A percentile compares a stretch with the other conserved stretches of the same genome.
Conservation (phyloP, 1,140 invertebrate genomes). For the Drosophila pruinosa region DNA sequence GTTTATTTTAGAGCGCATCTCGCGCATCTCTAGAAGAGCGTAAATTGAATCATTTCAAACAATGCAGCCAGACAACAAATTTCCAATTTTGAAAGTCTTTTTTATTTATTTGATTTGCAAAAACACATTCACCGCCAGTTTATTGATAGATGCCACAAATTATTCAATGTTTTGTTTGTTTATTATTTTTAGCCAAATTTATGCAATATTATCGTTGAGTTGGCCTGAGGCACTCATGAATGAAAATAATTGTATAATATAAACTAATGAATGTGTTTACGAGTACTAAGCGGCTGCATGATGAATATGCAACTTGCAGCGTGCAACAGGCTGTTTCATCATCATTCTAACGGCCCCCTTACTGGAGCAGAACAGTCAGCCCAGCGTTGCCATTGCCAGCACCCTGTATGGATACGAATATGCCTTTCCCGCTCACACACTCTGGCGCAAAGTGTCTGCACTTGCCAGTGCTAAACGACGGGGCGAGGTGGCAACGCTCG, state of each 20-base stretch:
- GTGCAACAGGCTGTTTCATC: constrained; percentile 60
- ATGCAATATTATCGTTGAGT: constrained; percentile 52
- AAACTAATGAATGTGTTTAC: constrained; percentile 49
- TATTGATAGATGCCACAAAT: constrained; percentile 3
- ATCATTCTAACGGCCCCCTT: constrained; percentile 71
- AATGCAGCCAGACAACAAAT: constrained; percentile 46
- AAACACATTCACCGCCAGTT: neutral
- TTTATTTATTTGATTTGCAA: neutral
- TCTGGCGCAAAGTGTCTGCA: neutral
- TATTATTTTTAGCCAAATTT: constrained; percentile 49
- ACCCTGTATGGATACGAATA: neutral
- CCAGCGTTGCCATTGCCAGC: neutral
- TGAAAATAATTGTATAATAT: constrained; percentile 69
- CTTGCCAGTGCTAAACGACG: constrained; percentile 8
- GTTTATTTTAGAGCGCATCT: constrained; percentile 46
- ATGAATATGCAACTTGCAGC: constrained; percentile 50
- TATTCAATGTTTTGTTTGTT: constrained; percentile 22
- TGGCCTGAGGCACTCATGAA: constrained; percentile 29
- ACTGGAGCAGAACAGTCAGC: constrained; percentile 69
- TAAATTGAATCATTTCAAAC: constrained; percentile 56
- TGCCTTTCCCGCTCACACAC: neutral
- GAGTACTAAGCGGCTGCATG: constrained; percentile 1
- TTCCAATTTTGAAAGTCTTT: constrained; percentile 46
- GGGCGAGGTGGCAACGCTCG: constrained; percentile 1
- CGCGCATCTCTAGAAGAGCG: constrained; percentile 40